Evolutionary conservation across 2,888 invertebrate species (phyloP).

Genomic region (Stenodema calcarata): DNA sequence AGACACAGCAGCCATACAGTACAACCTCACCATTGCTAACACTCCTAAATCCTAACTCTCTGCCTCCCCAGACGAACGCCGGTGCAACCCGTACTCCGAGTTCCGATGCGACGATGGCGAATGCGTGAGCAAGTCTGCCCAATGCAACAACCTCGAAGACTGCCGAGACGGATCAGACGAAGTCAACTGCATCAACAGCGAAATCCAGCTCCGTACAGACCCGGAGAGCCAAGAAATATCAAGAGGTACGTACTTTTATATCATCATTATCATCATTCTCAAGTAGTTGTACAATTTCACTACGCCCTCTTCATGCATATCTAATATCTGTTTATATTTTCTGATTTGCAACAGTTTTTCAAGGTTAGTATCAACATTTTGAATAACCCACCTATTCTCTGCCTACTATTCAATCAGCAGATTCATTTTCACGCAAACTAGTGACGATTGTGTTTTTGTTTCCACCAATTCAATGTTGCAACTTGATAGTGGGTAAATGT

Average conservation of each 20-base stretch:
- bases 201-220: slow-evolving; percentile 75
- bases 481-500: too few relatives aligned
- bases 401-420: too few relatives aligned
- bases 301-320: too few relatives aligned
- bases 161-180: slow-evolving; percentile 73
- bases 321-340: not conserved
- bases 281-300: too few relatives aligned
- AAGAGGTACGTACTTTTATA: not conserved
- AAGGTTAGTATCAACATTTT: slow-evolving; percentile 3
- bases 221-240: slow-evolving; percentile 75
- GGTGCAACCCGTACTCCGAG: not conserved
- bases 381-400: too few relatives aligned
- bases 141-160: slow-evolving; percentile 61
- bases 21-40: too few relatives aligned
- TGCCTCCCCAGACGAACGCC: not conserved
- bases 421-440: too few relatives aligned
- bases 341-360: slow-evolving; percentile 15
- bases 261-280: too few relatives aligned
- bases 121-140: slow-evolving; percentile 31
- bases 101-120: slow-evolving; percentile 32
- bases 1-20: too few relatives aligned
- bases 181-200: slow-evolving; percentile 65
- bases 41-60: too few relatives aligned
- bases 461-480: too few relatives aligned
- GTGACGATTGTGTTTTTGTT: too few relatives aligned